Evolutionary conservation across 2,888 invertebrate genomes (phyloP).

Genomic region (Drosophila nr. fundita): DNA sequence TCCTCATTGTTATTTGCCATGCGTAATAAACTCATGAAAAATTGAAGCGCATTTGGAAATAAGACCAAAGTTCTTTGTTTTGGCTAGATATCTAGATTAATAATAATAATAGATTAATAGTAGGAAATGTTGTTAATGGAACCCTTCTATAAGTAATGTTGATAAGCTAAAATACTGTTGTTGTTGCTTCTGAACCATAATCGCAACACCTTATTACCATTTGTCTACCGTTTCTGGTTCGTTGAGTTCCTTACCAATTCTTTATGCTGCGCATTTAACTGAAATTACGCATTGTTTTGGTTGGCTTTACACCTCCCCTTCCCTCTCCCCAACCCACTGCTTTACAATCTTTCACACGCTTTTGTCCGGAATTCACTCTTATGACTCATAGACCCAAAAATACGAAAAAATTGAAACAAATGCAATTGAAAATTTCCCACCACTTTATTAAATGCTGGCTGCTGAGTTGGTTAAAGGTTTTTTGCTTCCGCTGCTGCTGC

Average conservation of each 20-base stretch:
- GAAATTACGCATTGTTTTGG: constrained; percentile 35
- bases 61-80: background rate
- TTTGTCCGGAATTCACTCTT: constrained; percentile 44
- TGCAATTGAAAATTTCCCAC: constrained; percentile 48
- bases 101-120: too few species aligned
- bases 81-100: background rate
- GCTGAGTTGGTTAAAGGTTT: background rate
- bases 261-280: constrained; percentile 28
- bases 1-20: constrained; percentile 1
- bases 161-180: background rate
- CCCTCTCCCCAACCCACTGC: background rate
- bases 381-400: constrained; percentile 30
- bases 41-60: background rate
- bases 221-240: background rate
- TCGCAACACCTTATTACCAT: background rate
- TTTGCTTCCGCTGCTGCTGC: constrained; percentile 16
- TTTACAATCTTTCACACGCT: constrained; percentile 45
- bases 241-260: constrained; percentile 1
- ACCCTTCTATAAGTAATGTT: background rate
- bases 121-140: background rate
- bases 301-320: background rate
- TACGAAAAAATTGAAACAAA: constrained; percentile 8
- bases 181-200: background rate
- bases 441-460: constrained; percentile 11
- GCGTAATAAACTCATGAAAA: background rate